Percentiles rank a stretch among this genome's conserved stretches.
These are phyloP conservation scores for Glossophaga mutica DNA, from an alignment of 2,797 vertebrate genomes.

Conservation along the genomic window DNA sequence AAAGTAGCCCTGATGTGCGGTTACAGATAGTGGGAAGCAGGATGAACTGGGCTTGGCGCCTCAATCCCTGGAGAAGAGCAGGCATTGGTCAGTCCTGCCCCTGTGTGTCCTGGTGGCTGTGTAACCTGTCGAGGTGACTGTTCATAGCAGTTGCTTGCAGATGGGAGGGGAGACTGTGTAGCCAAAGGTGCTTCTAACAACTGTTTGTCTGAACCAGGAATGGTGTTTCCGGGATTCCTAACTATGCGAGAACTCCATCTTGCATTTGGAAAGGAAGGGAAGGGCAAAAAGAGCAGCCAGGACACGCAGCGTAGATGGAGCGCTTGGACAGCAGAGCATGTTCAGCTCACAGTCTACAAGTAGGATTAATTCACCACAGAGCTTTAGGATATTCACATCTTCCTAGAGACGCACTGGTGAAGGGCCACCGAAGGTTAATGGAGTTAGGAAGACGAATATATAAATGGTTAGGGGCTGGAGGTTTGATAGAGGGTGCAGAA, in stretches of 20 bases:
- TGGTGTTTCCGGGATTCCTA: neutral
- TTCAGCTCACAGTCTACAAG: neutral
- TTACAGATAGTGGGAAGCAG: neutral
- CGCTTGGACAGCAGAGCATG: accelerated
- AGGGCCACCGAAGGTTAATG: neutral
- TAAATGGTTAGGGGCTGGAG: neutral
- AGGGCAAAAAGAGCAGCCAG: neutral
- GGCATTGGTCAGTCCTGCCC: neutral
- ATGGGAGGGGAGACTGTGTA: neutral
- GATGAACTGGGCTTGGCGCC: neutral
- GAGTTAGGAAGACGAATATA: no score
- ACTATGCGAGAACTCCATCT: no score
- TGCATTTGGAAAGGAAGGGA: neutral
- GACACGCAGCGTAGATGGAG: neutral
- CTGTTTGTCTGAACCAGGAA: no score
- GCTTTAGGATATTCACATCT: neutral
- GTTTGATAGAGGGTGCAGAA: neutral
- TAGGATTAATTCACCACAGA: neutral
- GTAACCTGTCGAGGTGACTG: neutral
- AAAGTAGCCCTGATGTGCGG: neutral
- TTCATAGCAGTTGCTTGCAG: neutral
- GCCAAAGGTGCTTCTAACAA: neutral
- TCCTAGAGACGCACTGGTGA: neutral
- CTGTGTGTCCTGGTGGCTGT: neutral
- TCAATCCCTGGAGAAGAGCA: neutral